Evolutionary conservation across 1,140 invertebrate genomes (phyloP).

Genomic region (Platyscapa corneri): DNA sequence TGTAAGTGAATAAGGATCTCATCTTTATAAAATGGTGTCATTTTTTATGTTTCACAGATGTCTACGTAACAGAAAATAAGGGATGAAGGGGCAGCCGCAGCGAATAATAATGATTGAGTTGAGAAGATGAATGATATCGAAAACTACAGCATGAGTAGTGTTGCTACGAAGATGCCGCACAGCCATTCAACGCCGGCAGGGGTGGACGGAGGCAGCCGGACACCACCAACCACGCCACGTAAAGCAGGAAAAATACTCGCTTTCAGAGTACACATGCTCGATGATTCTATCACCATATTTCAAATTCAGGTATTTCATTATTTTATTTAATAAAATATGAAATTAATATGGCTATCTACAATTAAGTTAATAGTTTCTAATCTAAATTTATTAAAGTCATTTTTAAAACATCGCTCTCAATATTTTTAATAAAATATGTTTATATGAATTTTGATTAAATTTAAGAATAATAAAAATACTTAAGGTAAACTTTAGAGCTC

Average conservation of each 20-base stretch:
- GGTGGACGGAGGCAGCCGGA: slow-evolving; percentile 82
- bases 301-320: slow-evolving; percentile 85
- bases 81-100: background rate
- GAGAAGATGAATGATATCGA: slow-evolving; percentile 26
- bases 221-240: slow-evolving; percentile 82
- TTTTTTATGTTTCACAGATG: slow-evolving; percentile 1
- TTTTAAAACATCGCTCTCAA: too few species aligned
- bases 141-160: slow-evolving; percentile 64
- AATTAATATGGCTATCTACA: too few species aligned
- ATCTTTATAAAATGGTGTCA: background rate
- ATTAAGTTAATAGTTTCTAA: too few species aligned
- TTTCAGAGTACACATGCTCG: slow-evolving; percentile 90
- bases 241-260: slow-evolving; percentile 91
- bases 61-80: slow-evolving; percentile 9
- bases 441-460: too few species aligned
- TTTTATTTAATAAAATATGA: too few species aligned
- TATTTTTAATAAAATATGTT: too few species aligned
- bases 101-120: background rate
- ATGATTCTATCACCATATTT: slow-evolving; percentile 91
- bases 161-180: slow-evolving; percentile 80
- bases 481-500: too few species aligned
- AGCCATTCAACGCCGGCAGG: slow-evolving; percentile 88
- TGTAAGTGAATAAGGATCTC: too few species aligned
- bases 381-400: too few species aligned
- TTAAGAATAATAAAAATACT: too few species aligned